These are phyloP conservation scores for Pseudomyrmex flavicornis DNA, from an alignment of 1,140 invertebrate genomes.

Conservation along the genomic window DNA sequence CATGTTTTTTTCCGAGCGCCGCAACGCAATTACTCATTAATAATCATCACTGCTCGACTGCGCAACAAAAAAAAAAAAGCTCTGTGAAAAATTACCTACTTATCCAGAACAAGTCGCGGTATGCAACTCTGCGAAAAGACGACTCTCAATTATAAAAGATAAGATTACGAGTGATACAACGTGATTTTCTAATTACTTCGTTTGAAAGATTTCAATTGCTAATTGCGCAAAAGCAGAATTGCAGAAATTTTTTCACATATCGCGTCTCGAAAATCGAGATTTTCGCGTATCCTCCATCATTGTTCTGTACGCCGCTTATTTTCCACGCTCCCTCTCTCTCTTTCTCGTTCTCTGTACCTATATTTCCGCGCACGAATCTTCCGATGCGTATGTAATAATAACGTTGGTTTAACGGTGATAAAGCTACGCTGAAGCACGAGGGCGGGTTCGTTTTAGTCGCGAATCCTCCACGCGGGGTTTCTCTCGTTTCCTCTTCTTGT, in stretches of 20 bases:
- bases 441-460: slow-evolving; percentile 23
- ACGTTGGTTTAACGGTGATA: slow-evolving; percentile 73
- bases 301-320: slow-evolving; percentile 71
- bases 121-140: neutral
- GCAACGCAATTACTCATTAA: slow-evolving; percentile 20
- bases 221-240: neutral
- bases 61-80: neutral
- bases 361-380: slow-evolving; percentile 26
- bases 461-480: neutral
- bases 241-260: slow-evolving; percentile 33
- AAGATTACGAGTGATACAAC: too few relatives aligned
- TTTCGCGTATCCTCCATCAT: slow-evolving; percentile 48
- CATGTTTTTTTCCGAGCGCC: neutral
- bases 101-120: neutral
- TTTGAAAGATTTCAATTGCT: neutral
- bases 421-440: slow-evolving; percentile 63
- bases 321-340: slow-evolving; percentile 61
- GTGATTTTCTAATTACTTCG: neutral
- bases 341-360: neutral
- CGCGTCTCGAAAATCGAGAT: neutral
- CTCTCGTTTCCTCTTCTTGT: slow-evolving; percentile 44
- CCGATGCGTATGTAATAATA: slow-evolving; percentile 72
- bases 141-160: neutral
- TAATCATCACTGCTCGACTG: neutral
- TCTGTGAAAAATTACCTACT: neutral